Evolutionary conservation across 2,888 invertebrate genomes (phyloP), one percentile per base, ranked within the genome.

Genomic region (Phanerotoma sp.): DNA sequence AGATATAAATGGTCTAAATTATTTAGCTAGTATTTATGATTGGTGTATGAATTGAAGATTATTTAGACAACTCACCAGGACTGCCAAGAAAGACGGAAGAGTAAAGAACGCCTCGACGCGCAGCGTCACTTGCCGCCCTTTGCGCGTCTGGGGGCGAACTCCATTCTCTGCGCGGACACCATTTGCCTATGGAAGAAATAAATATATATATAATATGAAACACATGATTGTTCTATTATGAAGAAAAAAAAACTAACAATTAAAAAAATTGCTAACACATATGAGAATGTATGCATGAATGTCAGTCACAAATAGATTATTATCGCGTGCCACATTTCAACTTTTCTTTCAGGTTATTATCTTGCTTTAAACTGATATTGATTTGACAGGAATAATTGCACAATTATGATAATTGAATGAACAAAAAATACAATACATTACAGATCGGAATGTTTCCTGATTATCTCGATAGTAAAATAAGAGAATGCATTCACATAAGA

Each of bases 11-110:
- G n/a, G n/a, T n/a, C n/a, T n/a, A n/a, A n/a, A n/a, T n/a, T n/a
- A n/a, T n/a, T n/a, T n/a, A n/a, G n/a, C n/a, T n/a, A n/a, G n/a
- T 32, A 15, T n/a, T 16, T 32, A 32, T 37, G 7, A n/a, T n/a
- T 32, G n/a, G 20, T 50, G n/a, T 40, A 7, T 47, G 16, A 21
- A 22, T 25, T 6, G 18, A 20, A n/a, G 20, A 22, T 18, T 20
- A 22, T 35, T 21, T 47, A 25, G 44, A 20, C 5, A 79, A 87
- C 84, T 87, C 82, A 81, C 88, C 89, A 78, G 92, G 92, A 83
- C 92, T 92, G 80, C 92, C 92, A 79, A 93, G 88, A 86, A 92
- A 92, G 82, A 93, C 92, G 79, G 91, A 92, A 81, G 92, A 92
- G 82, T 92, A 93, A 67, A 87, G 82, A 76, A 89, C 88, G 77